A percentile compares a stretch with the other conserved stretches of the same genome.
phyloP scores from a whole-genome alignment of 2,113 vertebrate species.

The Clupea harengus region DNA sequence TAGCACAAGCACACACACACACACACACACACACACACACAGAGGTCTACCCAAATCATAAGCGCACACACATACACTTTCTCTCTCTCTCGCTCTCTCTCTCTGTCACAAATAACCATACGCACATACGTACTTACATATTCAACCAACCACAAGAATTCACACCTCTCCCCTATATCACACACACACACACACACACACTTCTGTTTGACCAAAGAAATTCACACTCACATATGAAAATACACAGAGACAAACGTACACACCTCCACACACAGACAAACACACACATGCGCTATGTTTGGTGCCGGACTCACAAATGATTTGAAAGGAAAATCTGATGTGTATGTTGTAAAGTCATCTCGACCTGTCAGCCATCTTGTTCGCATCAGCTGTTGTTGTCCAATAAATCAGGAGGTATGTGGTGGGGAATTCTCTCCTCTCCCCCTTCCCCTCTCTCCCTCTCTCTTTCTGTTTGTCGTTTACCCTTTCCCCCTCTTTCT shows the following conservation, averaged over 20 bases:
- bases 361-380: slow-evolving; percentile 13
- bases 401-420: slow-evolving; percentile 21
- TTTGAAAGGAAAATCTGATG: not conserved
- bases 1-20: not conserved
- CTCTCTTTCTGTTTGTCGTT: not conserved
- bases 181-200: not conserved
- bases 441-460: not conserved
- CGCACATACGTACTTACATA: no score
- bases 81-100: no score
- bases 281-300: not conserved
- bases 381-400: slow-evolving; percentile 23
- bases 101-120: no score
- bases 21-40: not conserved
- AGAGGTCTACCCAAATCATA: no score
- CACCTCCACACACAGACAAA: not conserved
- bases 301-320: not conserved
- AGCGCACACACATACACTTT: no score
- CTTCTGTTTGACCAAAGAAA: no score
- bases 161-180: not conserved
- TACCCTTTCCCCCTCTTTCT: not conserved
- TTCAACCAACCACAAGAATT: no score
- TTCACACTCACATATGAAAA: no score
- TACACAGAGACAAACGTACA: not conserved
- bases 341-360: not conserved
- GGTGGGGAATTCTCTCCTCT: not conserved